Percentiles rank a stretch among this genome's conserved stretches.
These are phyloP conservation scores for Caenorhabditis sp. DNA, from an alignment of 2,888 invertebrate species.

Conservation along the genomic window DNA sequence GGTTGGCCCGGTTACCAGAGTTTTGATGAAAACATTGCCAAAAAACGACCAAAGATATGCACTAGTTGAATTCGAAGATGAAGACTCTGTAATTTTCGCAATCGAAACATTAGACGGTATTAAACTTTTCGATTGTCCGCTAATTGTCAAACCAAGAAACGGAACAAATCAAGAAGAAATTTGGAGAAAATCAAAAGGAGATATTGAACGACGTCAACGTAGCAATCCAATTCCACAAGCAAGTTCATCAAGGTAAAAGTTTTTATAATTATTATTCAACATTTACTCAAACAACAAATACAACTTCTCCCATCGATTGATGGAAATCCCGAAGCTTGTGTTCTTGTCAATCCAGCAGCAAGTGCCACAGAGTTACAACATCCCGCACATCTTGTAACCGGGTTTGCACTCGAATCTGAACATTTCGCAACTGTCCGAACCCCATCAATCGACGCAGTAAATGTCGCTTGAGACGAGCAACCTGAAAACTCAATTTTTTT, in stretches of 20 bases:
- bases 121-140: conserved; percentile 34
- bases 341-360: conserved; percentile 15
- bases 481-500: conserved; percentile 5
- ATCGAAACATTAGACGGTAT: conserved; percentile 56
- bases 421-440: conserved; percentile 23
- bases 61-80: conserved; percentile 57
- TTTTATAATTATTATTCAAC: conserved; percentile 8
- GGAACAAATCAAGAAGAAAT: conserved; percentile 36
- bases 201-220: conserved; percentile 17
- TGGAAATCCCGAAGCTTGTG: conserved; percentile 29
- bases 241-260: not conserved
- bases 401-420: conserved; percentile 11
- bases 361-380: conserved; percentile 28
- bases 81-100: conserved; percentile 56
- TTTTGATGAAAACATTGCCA: conserved; percentile 31
- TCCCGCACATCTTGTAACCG: conserved; percentile 17
- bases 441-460: conserved; percentile 30
- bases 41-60: conserved; percentile 41
- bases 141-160: conserved; percentile 54
- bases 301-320: conserved; percentile 33
- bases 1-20: conserved; percentile 50
- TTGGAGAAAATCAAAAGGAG: not conserved
- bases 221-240: not conserved
- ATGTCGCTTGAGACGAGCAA: conserved; percentile 23
- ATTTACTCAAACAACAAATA: conserved; percentile 25